Evolutionary conservation across 1,140 invertebrate species (phyloP), one percentile per base, ranked within the genome.

Genomic region (Trypoxylus dichotomus): DNA sequence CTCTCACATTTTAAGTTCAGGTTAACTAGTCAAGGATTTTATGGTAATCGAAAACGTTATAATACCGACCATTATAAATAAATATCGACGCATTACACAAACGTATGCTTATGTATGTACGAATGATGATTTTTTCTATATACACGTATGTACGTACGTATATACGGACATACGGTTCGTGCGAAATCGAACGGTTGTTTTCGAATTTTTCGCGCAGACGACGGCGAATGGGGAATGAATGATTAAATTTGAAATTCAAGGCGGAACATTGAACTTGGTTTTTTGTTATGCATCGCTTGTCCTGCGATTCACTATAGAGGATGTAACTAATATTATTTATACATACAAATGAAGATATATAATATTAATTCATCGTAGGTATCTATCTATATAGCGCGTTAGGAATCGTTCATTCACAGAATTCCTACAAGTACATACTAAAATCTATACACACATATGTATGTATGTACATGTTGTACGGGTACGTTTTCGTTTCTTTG

Each of bases 211-310:
- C 27, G 60, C 60, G 10, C 27, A 68, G 60, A 68, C 60, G 60
- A 15, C 27, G 60, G 60, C 24, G 60, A 68, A 68, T 68, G 15
- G 47, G 32, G 47, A 68, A 68, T 68, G 60, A 68, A 68, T 27
- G 60, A 68, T 68, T 27, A 29, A 21, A 43, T 74, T 74, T 24
- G 72, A 74, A 74, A 41, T 74, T 74, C 72, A 74, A 74, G 72
- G 72, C 41, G 72, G 72, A 74, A 74, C 72, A 74, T 41, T 74
- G 72, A 74, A 74, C 72, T 74, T 74, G 72, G 72, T 37, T 43
- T 74, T 74, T 74, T 41, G 72, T 74, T 68, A 68, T 68, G 60
- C 60, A 68, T 24, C 60, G 41, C 41, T 74, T 27, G 72, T 74
- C 72, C 29, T 10, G 19, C 72, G 41, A 68, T 68, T 68, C 60